A percentile compares a stretch with the other conserved stretches of the same genome.
These are phyloP conservation scores for Trileptium ribeirensis DNA, from an alignment of 2,888 invertebrate genomes.

Conservation along the genomic window DNA sequence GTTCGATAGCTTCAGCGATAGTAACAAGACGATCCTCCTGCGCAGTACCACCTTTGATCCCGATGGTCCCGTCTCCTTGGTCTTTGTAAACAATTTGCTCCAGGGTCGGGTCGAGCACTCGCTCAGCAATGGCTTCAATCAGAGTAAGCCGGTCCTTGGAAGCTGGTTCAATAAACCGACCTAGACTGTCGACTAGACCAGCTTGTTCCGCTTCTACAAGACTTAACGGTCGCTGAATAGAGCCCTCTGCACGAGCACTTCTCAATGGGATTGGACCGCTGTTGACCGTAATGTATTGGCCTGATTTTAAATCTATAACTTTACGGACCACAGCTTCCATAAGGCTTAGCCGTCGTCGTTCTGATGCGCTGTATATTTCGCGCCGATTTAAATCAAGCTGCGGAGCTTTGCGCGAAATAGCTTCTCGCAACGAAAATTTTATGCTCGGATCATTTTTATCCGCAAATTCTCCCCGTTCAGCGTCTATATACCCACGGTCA, in stretches of 20 bases:
- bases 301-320: constrained; percentile 67
- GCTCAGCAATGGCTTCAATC: constrained; percentile 72
- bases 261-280: constrained; percentile 68
- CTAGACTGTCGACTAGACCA: constrained; percentile 66
- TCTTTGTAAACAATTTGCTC: constrained; percentile 77
- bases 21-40: constrained; percentile 67
- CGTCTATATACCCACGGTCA: constrained; percentile 70
- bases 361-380: constrained; percentile 73
- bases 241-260: constrained; percentile 69
- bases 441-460: constrained; percentile 80
- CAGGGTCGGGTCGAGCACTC: constrained; percentile 71
- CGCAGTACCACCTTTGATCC: constrained; percentile 53
- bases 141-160: constrained; percentile 64
- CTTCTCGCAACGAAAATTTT: constrained; percentile 68
- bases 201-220: constrained; percentile 73
- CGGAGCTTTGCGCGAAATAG: constrained; percentile 65
- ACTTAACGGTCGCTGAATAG: constrained; percentile 76
- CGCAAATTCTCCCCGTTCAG: constrained; percentile 67
- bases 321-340: constrained; percentile 63
- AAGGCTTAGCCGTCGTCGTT: constrained; percentile 70
- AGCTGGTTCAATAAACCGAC: constrained; percentile 69
- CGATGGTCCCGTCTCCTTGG: constrained; percentile 61
- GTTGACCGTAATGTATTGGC: constrained; percentile 66
- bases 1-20: constrained; percentile 71
- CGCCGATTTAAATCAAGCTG: constrained; percentile 65